Base-by-base conservation (phyloP, 1,140 invertebrate species). In the Subanguina moxae region DNA sequence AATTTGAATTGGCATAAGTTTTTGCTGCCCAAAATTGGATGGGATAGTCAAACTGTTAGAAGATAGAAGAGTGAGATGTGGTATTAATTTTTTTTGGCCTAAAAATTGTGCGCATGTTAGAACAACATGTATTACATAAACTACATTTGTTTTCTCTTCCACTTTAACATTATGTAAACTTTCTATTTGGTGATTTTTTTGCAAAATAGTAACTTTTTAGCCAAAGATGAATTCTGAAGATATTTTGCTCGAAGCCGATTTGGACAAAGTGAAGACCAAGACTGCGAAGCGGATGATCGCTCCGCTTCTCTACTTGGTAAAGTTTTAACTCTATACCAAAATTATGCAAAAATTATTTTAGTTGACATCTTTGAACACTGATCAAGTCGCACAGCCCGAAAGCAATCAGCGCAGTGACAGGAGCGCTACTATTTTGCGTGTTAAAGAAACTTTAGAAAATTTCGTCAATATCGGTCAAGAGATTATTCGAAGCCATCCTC, bases 231-330 rank as follows among this genome's bases (percentile, higher is more conserved):
- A 61, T 30, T 19, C n/a, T 1, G 23, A 52, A 21, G n/a, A 52
- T 66, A 42, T 13, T 25, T 46, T 27, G 56, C 48, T 71, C 8
- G 62, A 64, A 19, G 57, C 42, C 7, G 58, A 71, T 62, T 73
- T 71, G 13, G 69, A 71, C 48, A 58, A 73, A 19, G 52, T 71
- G 8, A 70, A 72, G 43, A 71, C 69, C 27, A 71, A 63, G 23
- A 71, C 67, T 25, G 68, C 64, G 56, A 69, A 71, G 32, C 57
- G 69, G 13, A 58, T 71, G 28, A 71, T 71, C 3, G 43, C 69
- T 15, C 69, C 69, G 11, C 48, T 71, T 19, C 38, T 71, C 21
- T 67, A 71, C 28, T 57, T 71, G 57, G 69, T 74, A 70, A 52
- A n/a, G n/a, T n/a, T n/a, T n/a, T 38, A 38, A 38, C 32, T 38